Conservation (phyloP, 1,140 invertebrate species). For the Amyelois transitella region DNA sequence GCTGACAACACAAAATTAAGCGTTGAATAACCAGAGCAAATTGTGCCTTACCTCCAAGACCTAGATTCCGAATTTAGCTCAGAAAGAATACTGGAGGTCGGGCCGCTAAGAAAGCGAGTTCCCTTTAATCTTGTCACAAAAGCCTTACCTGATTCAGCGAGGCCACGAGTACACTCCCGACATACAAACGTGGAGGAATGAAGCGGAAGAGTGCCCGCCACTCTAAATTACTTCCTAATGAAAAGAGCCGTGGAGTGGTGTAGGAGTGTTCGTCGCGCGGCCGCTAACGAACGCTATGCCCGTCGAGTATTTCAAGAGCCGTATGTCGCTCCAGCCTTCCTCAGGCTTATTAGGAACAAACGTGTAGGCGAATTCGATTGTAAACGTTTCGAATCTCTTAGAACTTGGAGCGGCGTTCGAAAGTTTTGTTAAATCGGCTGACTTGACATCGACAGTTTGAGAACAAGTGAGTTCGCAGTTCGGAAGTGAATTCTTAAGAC, state of each 20-base stretch:
- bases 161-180: conserved; percentile 53
- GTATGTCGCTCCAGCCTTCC: conserved; percentile 7
- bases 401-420: background rate
- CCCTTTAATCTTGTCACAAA: conserved; percentile 73
- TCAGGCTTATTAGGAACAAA: conserved; percentile 25
- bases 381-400: conserved; percentile 8
- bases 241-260: conserved; percentile 64
- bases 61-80: conserved; percentile 60
- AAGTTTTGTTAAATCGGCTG: background rate
- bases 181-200: conserved; percentile 66
- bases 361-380: background rate
- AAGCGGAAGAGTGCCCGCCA: conserved; percentile 63
- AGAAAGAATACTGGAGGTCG: conserved; percentile 28
- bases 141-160: conserved; percentile 66
- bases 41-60: conserved; percentile 26
- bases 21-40: conserved; percentile 2
- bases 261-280: conserved; percentile 48
- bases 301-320: conserved; percentile 47
- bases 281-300: conserved; percentile 65
- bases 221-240: conserved; percentile 73
- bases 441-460: background rate
- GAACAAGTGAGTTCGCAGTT: background rate
- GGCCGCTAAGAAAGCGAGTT: conserved; percentile 54
- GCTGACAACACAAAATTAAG: background rate
- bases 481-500: background rate